Evolutionary conservation across 2,888 invertebrate species (phyloP).

Genomic region (Odontothrips loti): DNA sequence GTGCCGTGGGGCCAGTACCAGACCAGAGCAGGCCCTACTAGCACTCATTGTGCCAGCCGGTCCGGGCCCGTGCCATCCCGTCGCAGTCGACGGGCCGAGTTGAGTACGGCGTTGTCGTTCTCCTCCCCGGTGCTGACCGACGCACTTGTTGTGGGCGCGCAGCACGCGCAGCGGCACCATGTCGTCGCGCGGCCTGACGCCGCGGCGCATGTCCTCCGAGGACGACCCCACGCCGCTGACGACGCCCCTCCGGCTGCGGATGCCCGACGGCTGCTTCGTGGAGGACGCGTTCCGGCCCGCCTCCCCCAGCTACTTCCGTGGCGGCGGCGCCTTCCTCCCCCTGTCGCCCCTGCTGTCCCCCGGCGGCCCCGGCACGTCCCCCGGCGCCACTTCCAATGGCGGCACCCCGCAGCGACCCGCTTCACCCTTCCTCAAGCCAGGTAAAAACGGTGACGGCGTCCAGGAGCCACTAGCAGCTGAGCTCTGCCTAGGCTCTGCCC

Average conservation of each 20-base stretch:
- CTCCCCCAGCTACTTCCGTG: not conserved
- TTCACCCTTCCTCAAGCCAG: not conserved
- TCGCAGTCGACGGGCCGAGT: not conserved
- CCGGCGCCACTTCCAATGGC: not conserved
- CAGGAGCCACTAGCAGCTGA: too few species aligned
- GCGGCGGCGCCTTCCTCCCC: not conserved
- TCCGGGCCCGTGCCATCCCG: not conserved
- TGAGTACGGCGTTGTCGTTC: too few species aligned
- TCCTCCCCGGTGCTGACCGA: too few species aligned
- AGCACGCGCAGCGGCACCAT: not conserved
- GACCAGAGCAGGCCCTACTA: too few species aligned
- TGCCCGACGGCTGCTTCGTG: slow-evolving; percentile 6
- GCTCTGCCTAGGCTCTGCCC: too few species aligned
- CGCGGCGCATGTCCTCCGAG: slow-evolving; percentile 12
- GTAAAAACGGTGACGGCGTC: not conserved
- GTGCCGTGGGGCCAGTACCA: too few species aligned
- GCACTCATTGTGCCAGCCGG: not conserved
- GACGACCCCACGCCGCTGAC: not conserved
- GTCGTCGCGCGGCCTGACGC: slow-evolving; percentile 7
- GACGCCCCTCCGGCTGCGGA: not conserved
- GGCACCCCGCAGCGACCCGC: not conserved
- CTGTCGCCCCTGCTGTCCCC: slow-evolving; percentile 12
- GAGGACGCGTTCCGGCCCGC: not conserved
- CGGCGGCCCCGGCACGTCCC: not conserved
- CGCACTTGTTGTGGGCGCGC: not conserved